Percentiles rank a stretch among this genome's conserved stretches.
Evolutionary conservation across 92 coral and sea anemone genomes (phyloP).

Genomic region (Desmophyllum pertusum): DNA sequence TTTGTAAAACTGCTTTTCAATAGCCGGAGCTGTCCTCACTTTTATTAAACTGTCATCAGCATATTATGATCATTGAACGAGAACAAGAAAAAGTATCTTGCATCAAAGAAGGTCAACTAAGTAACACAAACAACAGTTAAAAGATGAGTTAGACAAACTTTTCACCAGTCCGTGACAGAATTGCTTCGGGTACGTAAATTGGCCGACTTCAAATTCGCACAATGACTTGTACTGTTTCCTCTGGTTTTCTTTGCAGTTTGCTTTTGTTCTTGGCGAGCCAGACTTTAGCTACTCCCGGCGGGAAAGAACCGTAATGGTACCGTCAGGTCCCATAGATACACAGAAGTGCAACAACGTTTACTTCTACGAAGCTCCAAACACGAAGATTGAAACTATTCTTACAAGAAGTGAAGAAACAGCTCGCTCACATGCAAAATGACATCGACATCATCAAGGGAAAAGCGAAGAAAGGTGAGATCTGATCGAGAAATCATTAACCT

Average conservation of each 20-base stretch:
- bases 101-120: no score
- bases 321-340: background rate
- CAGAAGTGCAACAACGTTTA: slow-evolving; percentile 12
- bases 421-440: slow-evolving; percentile 9
- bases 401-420: background rate
- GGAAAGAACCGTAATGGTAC: background rate
- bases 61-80: no score
- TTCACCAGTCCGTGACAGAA: no score
- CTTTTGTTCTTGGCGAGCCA: background rate
- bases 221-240: background rate
- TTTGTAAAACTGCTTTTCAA: no score
- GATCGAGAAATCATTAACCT: no score
- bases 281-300: background rate
- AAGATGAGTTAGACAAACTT: no score
- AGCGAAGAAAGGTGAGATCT: no score
- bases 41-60: no score
- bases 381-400: background rate
- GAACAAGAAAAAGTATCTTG: no score
- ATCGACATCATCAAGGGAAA: slow-evolving; percentile 6
- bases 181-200: no score
- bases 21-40: no score
- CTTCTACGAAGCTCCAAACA: slow-evolving; percentile 12
- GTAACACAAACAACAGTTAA: no score
- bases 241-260: background rate
- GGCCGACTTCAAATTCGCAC: background rate